These are phyloP conservation scores for Zonotrichia albicollis DNA, from an alignment of 2,797 vertebrate species.

Conservation along the genomic window DNA sequence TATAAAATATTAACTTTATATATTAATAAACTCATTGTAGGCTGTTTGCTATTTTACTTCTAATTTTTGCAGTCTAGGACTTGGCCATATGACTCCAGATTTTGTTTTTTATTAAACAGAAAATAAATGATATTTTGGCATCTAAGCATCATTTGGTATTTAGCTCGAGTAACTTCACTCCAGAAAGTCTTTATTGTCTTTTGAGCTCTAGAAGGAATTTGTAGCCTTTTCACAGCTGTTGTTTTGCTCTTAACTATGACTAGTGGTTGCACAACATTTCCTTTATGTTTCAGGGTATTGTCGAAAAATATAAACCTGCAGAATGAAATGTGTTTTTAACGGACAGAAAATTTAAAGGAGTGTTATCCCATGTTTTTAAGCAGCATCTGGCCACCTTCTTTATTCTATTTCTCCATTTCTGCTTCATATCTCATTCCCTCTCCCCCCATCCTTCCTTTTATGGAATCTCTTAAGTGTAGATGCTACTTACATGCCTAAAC, in stretches of 20 bases:
- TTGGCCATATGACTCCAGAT: background rate
- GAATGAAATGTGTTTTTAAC: background rate
- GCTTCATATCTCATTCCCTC: background rate
- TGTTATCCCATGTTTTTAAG: background rate
- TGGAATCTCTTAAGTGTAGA: slow-evolving; percentile 20
- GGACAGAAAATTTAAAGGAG: background rate
- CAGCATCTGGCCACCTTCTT: background rate
- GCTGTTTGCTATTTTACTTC: background rate
- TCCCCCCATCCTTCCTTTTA: background rate
- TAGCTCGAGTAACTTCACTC: background rate
- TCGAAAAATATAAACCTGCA: background rate
- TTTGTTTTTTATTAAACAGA: background rate
- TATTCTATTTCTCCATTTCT: background rate
- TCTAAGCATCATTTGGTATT: background rate
- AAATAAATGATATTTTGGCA: background rate
- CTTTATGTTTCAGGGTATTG: slow-evolving; percentile 5
- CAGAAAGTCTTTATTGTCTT: slow-evolving; percentile 18
- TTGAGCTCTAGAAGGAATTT: slow-evolving; percentile 21
- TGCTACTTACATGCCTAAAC: slow-evolving; percentile 49
- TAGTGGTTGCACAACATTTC: slow-evolving; percentile 29
- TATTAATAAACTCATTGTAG: background rate
- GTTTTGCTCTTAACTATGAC: background rate
- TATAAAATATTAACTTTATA: background rate
- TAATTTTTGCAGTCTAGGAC: background rate
- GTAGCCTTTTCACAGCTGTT: slow-evolving; percentile 44